Evolutionary conservation across 2,888 invertebrate genomes (phyloP).

Genomic region (Microplitis deprimator): DNA sequence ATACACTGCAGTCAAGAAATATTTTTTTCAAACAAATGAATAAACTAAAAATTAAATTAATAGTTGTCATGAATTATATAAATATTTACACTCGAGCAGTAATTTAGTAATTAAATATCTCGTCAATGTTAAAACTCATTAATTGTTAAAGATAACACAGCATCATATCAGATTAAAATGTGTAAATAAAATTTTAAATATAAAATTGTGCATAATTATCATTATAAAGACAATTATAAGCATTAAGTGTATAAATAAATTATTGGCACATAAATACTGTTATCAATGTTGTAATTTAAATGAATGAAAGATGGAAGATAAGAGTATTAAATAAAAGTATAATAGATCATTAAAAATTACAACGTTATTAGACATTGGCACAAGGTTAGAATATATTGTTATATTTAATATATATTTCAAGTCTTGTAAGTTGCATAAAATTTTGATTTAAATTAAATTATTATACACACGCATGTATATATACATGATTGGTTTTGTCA

Average conservation of each 20-base stretch:
- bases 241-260: conserved; percentile 9
- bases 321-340: not conserved
- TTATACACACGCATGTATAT: not conserved
- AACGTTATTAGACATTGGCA: conserved; percentile 44
- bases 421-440: conserved; percentile 27
- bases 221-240: not conserved
- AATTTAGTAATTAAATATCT: not conserved
- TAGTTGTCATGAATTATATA: not conserved
- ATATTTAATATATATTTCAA: conserved; percentile 34
- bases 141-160: not conserved
- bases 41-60: not conserved
- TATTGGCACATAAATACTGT: conserved; percentile 4
- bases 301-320: not conserved
- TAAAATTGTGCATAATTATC: not conserved
- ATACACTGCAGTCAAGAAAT: too few species aligned
- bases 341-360: conserved; percentile 21
- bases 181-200: not conserved
- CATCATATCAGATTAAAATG: conserved; percentile 3
- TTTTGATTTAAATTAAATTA: not conserved
- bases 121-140: not conserved
- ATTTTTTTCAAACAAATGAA: too few species aligned
- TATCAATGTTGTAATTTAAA: not conserved
- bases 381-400: conserved; percentile 47
- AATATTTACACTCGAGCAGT: not conserved
- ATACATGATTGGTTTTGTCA: conserved; percentile 1